Conservation (phyloP, 2,113 vertebrate genomes). For the Chionodraco myersi region DNA sequence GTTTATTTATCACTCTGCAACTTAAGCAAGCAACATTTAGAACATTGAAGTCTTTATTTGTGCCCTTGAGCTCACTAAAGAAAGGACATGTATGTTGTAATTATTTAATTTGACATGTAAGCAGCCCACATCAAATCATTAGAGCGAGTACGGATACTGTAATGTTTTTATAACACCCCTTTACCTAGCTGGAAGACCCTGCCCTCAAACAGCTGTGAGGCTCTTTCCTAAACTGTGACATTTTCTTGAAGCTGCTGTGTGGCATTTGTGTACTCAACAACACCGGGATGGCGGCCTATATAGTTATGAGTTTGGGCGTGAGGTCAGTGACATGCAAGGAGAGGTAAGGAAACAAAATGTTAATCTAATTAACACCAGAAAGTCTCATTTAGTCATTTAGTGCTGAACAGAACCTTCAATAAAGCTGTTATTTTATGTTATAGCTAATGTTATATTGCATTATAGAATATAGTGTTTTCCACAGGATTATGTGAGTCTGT, state of each 20-base stretch:
- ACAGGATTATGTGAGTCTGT: no score
- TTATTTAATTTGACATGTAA: slow-evolving; percentile 38
- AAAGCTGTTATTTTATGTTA: no score
- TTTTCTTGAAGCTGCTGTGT: slow-evolving; percentile 59
- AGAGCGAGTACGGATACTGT: slow-evolving; percentile 17
- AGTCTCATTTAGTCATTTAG: no score
- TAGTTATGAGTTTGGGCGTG: no score
- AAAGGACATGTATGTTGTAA: slow-evolving; percentile 6
- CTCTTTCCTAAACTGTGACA: slow-evolving; percentile 58
- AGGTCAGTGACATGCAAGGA: no score
- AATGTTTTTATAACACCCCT: slow-evolving; percentile 38
- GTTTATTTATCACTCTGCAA: neutral
- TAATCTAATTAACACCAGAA: no score
- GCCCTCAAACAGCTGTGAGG: slow-evolving; percentile 42
- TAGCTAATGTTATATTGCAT: no score
- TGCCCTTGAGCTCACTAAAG: slow-evolving; percentile 1
- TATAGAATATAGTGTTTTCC: no score
- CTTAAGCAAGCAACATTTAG: neutral
- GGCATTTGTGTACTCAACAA: slow-evolving; percentile 40
- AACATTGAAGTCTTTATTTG: neutral
- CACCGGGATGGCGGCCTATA: neutral
- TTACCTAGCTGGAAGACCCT: slow-evolving; percentile 14
- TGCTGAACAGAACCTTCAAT: no score
- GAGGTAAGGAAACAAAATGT: no score
- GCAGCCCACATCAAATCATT: slow-evolving; percentile 30